These are phyloP conservation scores for Pogonocichla stellata DNA, from an alignment of 2,113 vertebrate species.

Conservation along the genomic window DNA sequence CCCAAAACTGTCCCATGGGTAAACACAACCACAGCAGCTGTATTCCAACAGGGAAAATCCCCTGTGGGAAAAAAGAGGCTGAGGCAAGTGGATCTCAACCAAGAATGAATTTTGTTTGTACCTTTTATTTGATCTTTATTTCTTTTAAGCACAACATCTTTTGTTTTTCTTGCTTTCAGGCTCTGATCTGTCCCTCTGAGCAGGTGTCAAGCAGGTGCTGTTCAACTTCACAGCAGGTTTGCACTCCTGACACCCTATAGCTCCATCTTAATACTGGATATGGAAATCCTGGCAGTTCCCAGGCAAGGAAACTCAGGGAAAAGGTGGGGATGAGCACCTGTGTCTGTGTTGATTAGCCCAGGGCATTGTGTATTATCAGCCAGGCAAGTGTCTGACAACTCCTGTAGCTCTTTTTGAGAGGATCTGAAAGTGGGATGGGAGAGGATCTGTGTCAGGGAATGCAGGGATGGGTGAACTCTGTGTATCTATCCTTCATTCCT, in stretches of 20 bases:
- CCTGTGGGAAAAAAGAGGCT: background rate
- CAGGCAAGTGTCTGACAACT: background rate
- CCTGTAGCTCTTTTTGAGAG: background rate
- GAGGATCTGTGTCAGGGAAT: background rate
- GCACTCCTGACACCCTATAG: background rate
- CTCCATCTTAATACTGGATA: background rate
- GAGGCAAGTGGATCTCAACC: background rate
- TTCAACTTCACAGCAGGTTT: background rate
- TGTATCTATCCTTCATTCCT: background rate
- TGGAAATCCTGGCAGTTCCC: background rate
- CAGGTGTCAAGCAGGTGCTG: slow-evolving; percentile 34
- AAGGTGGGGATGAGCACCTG: slow-evolving; percentile 11
- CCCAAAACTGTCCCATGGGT: background rate
- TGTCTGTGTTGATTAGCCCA: background rate
- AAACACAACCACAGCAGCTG: background rate
- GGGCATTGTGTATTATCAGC: background rate
- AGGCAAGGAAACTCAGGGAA: background rate
- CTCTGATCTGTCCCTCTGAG: background rate
- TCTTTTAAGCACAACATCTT: background rate
- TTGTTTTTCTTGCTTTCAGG: background rate
- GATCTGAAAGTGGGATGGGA: background rate
- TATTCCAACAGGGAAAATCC: background rate
- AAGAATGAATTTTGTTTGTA: background rate
- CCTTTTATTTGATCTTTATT: slow-evolving; percentile 16
- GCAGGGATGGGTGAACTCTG: background rate